Percentiles rank a stretch among this genome's conserved stretches.
Evolutionary conservation across 2,888 invertebrate genomes (phyloP).

Genomic region (Sarcophaga subvicina): DNA sequence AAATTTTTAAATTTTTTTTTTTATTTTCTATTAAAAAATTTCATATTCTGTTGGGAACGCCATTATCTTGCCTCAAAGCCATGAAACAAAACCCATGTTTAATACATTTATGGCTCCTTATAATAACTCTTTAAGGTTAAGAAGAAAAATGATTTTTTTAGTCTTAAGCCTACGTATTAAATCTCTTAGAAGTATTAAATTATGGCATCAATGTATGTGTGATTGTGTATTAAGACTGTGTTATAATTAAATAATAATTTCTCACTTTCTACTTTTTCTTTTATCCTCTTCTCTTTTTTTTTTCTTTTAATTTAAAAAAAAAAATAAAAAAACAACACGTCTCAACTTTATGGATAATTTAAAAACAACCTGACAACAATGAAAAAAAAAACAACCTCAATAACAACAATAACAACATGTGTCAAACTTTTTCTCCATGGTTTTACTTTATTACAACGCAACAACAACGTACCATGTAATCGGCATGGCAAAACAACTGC

Average conservation of each 20-base stretch:
- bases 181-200: not conserved
- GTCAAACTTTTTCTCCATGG: constrained; percentile 6
- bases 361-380: constrained; percentile 43
- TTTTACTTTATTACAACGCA: constrained; percentile 31
- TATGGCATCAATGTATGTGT: not conserved
- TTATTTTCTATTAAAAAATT: too few relatives aligned
- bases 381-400: not conserved
- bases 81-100: not conserved
- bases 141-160: not conserved
- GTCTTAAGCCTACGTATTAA: not conserved
- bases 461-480: constrained; percentile 12
- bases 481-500: constrained; percentile 22
- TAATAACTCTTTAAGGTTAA: not conserved
- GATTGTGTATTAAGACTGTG: constrained; percentile 12
- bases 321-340: not conserved
- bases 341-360: constrained; percentile 24
- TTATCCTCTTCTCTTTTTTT: not conserved
- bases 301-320: not conserved
- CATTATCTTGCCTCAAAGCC: not conserved
- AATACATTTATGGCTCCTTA: not conserved
- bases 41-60: too few relatives aligned
- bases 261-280: constrained; percentile 4
- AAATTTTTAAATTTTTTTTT: too few relatives aligned
- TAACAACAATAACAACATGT: constrained; percentile 35
- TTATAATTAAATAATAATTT: constrained; percentile 54